Percentiles rank a stretch among this genome's conserved stretches.
phyloP scores from a whole-genome alignment of 2,113 vertebrate genomes.

The Cebus imitator region DNA sequence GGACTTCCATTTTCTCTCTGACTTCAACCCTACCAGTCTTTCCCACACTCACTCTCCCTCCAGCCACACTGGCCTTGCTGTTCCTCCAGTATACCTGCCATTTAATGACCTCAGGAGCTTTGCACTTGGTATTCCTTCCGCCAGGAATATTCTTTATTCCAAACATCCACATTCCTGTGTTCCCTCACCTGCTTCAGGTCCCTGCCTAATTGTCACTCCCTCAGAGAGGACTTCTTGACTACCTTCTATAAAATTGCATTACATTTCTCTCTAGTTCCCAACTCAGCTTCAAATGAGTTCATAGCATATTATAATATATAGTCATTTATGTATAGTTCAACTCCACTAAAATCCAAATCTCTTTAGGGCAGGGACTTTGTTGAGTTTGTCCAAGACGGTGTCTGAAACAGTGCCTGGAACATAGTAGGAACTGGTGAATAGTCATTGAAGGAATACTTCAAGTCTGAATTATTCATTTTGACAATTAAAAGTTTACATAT shows the following conservation, averaged over 20 bases:
- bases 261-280: not conserved
- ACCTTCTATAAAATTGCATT: not conserved
- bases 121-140: not conserved
- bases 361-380: not conserved
- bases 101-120: not conserved
- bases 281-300: not conserved
- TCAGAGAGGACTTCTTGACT: not conserved
- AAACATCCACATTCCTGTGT: not conserved
- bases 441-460: not conserved
- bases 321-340: not conserved
- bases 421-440: not conserved
- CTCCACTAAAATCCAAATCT: not conserved
- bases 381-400: not conserved
- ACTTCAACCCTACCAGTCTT: not conserved
- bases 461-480: not conserved
- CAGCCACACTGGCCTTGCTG: not conserved
- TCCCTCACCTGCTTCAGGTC: not conserved
- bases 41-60: not conserved
- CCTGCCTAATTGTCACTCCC: not conserved
- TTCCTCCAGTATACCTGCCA: not conserved
- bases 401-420: not conserved
- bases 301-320: not conserved
- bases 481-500: not conserved
- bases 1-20: not conserved
- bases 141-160: not conserved